Evolutionary conservation across 2,888 invertebrate genomes (phyloP).

Genomic region (Miltochrista miniata): DNA sequence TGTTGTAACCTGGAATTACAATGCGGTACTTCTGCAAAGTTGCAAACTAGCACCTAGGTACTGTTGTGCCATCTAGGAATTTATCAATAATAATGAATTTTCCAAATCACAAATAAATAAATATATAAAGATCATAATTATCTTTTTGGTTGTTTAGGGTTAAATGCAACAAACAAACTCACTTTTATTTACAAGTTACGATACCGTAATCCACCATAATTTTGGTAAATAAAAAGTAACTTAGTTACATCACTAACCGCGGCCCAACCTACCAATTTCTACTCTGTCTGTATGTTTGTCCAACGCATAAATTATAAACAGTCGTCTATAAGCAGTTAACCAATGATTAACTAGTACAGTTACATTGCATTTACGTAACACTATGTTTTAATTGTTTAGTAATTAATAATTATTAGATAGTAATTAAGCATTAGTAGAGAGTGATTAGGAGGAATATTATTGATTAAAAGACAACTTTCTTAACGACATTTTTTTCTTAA

Average conservation of each 20-base stretch:
- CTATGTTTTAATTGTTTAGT: neutral
- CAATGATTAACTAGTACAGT: neutral
- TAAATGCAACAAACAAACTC: too few relatives aligned
- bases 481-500: neutral
- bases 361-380: constrained; percentile 1
- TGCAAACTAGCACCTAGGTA: too few relatives aligned
- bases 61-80: too few relatives aligned
- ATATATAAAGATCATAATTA: too few relatives aligned
- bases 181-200: too few relatives aligned
- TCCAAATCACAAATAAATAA: too few relatives aligned
- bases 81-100: too few relatives aligned
- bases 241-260: neutral
- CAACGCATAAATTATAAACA: neutral
- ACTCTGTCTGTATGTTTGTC: too few relatives aligned
- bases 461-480: neutral
- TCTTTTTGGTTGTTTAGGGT: too few relatives aligned
- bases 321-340: neutral
- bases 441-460: neutral
- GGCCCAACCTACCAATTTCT: neutral
- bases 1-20: too few relatives aligned
- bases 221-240: neutral
- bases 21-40: too few relatives aligned
- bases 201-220: too few relatives aligned
- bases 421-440: constrained; percentile 1
- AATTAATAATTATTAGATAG: constrained; percentile 1